Conservation (phyloP, 2,797 vertebrate genomes). For the Protonibea diacanthus region DNA sequence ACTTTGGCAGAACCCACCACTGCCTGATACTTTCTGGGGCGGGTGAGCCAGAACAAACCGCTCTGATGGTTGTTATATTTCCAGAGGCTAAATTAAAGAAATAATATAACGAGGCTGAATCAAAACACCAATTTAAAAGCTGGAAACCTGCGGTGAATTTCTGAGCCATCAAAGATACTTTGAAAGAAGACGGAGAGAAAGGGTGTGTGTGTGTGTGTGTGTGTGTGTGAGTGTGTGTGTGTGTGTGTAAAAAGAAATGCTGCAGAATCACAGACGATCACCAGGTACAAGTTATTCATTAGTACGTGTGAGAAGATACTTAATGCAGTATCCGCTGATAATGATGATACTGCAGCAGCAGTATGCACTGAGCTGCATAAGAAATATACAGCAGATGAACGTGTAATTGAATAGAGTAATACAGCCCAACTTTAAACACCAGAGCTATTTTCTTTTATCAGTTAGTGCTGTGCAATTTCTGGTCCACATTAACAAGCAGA, state of each 20-base stretch:
- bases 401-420: background rate
- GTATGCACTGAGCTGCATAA: background rate
- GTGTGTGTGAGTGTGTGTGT: background rate
- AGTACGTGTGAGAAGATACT: constrained; percentile 17
- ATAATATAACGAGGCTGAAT: constrained; percentile 35
- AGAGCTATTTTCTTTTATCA: background rate
- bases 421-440: background rate
- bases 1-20: constrained; percentile 11
- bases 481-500: background rate
- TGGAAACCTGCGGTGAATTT: background rate
- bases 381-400: background rate
- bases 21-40: constrained; percentile 19
- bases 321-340: constrained; percentile 6
- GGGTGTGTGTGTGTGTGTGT: background rate
- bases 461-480: background rate
- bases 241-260: background rate
- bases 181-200: constrained; percentile 12
- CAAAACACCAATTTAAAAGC: constrained; percentile 15
- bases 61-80: constrained; percentile 10
- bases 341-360: background rate
- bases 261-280: constrained; percentile 5
- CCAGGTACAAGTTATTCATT: constrained; percentile 12
- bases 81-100: background rate
- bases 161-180: background rate
- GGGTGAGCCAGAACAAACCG: constrained; percentile 26